A percentile compares a stretch with the other conserved stretches of the same genome.
Conservation (phyloP, 2,888 invertebrate genomes). For the Ophioninae sp. region DNA sequence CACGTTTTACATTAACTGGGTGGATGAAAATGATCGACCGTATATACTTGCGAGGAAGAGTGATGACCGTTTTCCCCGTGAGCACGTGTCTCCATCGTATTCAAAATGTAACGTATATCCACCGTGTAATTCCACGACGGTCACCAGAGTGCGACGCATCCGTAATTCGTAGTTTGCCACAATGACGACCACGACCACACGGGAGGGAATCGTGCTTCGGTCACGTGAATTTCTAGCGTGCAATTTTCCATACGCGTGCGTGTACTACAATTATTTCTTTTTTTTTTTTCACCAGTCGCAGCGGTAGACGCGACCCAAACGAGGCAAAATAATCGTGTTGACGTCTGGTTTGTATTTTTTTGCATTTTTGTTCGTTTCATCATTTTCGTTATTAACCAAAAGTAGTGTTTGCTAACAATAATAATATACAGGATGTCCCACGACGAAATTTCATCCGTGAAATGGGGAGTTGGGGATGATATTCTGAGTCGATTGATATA, state of each 20-base stretch:
- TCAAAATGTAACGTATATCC: conserved; percentile 31
- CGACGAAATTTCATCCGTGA: no score
- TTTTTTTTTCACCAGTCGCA: neutral
- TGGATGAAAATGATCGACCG: conserved; percentile 25
- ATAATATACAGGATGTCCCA: no score
- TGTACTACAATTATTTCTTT: conserved; percentile 28
- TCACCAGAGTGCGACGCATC: conserved; percentile 38
- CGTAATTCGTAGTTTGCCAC: conserved; percentile 33
- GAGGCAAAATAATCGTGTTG: neutral
- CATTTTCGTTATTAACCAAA: no score
- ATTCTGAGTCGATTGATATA: no score
- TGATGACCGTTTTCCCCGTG: neutral
- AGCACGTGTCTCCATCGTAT: conserved; percentile 29
- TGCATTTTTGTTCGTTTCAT: no score
- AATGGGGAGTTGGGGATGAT: no score
- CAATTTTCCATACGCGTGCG: conserved; percentile 40
- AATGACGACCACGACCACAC: conserved; percentile 25
- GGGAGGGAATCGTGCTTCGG: conserved; percentile 23
- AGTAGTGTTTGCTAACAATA: no score
- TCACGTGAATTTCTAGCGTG: conserved; percentile 41
- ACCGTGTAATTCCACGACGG: conserved; percentile 34
- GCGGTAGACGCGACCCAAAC: conserved; percentile 2
- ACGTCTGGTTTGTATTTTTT: no score
- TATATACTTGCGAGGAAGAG: conserved; percentile 9
- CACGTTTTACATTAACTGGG: conserved; percentile 8